A percentile compares a stretch with the other conserved stretches of the same genome.
Conservation (phyloP, 2,888 invertebrate species). For the Clistopyga incitator region DNA sequence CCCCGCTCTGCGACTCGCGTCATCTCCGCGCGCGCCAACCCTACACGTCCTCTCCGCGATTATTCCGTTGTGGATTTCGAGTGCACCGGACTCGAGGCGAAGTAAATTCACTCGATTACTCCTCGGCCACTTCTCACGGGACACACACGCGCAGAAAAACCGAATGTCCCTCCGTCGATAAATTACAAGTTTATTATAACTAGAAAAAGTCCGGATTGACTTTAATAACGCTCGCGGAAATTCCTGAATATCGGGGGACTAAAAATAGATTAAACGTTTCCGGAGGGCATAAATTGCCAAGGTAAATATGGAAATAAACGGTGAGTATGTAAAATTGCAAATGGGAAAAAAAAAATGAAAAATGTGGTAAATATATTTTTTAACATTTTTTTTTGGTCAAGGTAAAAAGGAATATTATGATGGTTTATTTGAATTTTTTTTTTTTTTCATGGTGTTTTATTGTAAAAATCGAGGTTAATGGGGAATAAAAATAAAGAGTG, state of each 20-base stretch:
- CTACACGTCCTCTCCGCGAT: slow-evolving; percentile 38
- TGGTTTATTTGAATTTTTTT: too few relatives aligned
- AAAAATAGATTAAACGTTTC: neutral
- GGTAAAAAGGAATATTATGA: too few relatives aligned
- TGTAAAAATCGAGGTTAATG: neutral
- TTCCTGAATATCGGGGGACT: neutral
- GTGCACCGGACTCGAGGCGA: slow-evolving; percentile 58
- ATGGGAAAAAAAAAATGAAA: neutral
- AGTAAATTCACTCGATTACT: slow-evolving; percentile 20
- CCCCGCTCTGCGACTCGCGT: slow-evolving; percentile 48
- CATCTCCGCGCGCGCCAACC: slow-evolving; percentile 21
- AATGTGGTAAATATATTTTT: neutral
- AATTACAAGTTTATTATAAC: neutral
- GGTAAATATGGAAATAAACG: neutral
- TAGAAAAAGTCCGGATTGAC: neutral
- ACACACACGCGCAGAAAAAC: neutral
- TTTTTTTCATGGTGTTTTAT: neutral
- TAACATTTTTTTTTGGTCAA: too few relatives aligned
- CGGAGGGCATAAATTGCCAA: neutral
- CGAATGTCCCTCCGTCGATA: neutral
- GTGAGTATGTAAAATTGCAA: neutral
- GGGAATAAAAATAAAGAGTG: neutral
- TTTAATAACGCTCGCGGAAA: neutral
- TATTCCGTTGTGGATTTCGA: slow-evolving; percentile 48
- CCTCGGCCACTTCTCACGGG: neutral